A percentile compares a stretch with the other conserved stretches of the same genome.
Evolutionary conservation across 2,797 vertebrate species (phyloP).

Genomic region (Etheostoma perlongum): DNA sequence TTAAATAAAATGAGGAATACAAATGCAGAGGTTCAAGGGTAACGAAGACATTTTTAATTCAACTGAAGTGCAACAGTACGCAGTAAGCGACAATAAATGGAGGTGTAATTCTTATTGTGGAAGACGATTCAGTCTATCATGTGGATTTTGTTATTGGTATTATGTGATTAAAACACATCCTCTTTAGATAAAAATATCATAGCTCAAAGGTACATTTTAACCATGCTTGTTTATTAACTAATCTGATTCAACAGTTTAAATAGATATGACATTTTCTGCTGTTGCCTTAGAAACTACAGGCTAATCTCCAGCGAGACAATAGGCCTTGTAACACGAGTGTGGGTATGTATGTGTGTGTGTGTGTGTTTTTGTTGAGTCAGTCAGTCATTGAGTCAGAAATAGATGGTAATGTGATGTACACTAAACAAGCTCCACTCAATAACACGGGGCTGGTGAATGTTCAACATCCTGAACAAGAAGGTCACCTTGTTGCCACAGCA

Average conservation of each 20-base stretch:
- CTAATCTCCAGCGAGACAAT: conserved; percentile 41
- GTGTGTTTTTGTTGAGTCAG: conserved; percentile 30
- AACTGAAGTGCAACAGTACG: conserved; percentile 7
- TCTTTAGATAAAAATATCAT: conserved; percentile 17
- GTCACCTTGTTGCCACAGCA: conserved; percentile 69
- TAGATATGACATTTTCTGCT: conserved; percentile 34
- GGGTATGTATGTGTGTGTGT: background rate
- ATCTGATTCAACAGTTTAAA: conserved; percentile 32
- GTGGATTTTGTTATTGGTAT: background rate
- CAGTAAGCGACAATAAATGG: background rate
- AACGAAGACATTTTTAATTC: conserved; percentile 6
- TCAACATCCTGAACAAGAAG: conserved; percentile 53
- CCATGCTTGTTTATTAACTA: conserved; percentile 24
- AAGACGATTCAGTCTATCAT: conserved; percentile 9
- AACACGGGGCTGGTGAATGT: conserved; percentile 31
- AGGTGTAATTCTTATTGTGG: background rate
- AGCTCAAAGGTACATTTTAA: background rate
- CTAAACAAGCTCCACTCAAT: conserved; percentile 39
- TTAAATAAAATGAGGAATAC: conserved; percentile 25
- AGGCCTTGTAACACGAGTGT: background rate
- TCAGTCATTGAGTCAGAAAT: conserved; percentile 40
- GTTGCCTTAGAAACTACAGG: conserved; percentile 66
- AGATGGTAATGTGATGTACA: conserved; percentile 40
- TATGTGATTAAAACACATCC: conserved; percentile 38
- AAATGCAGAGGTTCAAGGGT: conserved; percentile 15